Evolutionary conservation across 2,888 invertebrate genomes (phyloP), one percentile per base, ranked within the genome.

Genomic region (Poecilobothrus nobilitatus): DNA sequence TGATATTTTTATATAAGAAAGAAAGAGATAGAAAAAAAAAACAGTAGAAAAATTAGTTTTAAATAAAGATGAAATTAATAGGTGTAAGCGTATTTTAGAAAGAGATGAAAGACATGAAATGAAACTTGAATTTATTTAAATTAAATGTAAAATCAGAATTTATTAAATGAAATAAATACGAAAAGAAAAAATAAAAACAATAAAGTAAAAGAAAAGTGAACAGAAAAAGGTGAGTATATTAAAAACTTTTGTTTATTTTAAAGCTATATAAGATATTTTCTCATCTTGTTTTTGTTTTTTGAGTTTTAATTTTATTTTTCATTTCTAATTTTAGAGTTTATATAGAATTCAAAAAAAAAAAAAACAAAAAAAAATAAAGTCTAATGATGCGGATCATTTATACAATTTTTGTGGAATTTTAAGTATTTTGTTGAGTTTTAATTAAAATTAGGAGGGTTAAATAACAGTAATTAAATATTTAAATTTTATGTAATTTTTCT

Each of bases 111-210:
- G 27, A 27, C 27, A 27, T 27, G 27, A 27, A 27, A 27, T 27
- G 27, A 27, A 27, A 27, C 27, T 27, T 27, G 27, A 27, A 27
- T 27, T 27, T 27, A 10, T 37, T 37, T n/a, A 53, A 53, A 53
- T 53, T 53, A 53, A 53, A 53, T 53, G 18, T 53, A 53, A 53
- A 53, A 53, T 53, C 53, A 53, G 53, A 53, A 53, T 53, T 53
- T 53, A 53, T 53, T 53, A 53, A 53, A 53, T 53, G 15, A 53
- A 41, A 41, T 41, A 41, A 53, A 53, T 1, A n/a, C 12, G 18
- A 41, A 53, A 53, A 53, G 2, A 53, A 2, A 53, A 37, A 37
- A 37, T 37, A 37, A 10, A 27, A 27, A 27, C 27, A 27, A 27
- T 4, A 27, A 27, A 27, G 5, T 27, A 27, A 27, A 27, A 27